Conservation (phyloP, 1,140 invertebrate species). For the Neuroterus valhalla region DNA sequence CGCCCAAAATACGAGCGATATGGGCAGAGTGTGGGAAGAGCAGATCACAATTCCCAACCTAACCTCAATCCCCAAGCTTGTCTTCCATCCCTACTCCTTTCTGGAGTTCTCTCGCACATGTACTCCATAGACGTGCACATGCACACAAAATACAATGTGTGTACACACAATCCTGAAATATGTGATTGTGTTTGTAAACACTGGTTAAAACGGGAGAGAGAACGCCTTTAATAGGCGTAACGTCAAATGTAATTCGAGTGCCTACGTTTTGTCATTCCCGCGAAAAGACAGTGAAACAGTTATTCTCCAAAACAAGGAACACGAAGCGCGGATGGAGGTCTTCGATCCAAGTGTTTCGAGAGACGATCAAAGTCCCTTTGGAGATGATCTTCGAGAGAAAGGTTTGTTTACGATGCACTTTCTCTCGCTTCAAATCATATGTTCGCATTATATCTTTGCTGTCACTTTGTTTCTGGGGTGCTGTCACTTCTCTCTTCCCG, state of each 20-base stretch:
- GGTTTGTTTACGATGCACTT: constrained; percentile 46
- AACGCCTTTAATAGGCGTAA: constrained; percentile 15
- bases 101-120: too few species aligned
- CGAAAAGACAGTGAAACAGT: background rate
- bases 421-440: constrained; percentile 20
- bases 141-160: background rate
- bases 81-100: too few species aligned
- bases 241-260: constrained; percentile 2
- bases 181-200: background rate
- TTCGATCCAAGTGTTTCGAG: constrained; percentile 63
- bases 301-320: background rate
- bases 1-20: too few species aligned
- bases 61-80: too few species aligned
- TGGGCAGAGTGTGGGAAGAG: too few species aligned
- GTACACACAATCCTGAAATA: background rate
- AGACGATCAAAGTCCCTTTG: constrained; percentile 63
- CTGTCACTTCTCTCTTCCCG: background rate
- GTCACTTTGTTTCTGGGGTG: background rate
- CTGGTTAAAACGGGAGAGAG: background rate
- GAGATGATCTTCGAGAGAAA: constrained; percentile 64
- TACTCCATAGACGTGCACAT: background rate
- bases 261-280: background rate
- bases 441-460: constrained; percentile 5
- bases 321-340: constrained; percentile 56
- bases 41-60: too few species aligned